Percentiles rank a stretch among this genome's conserved stretches.
phyloP scores from a whole-genome alignment of 2,113 vertebrate genomes.

The Pithys albifrons region DNA sequence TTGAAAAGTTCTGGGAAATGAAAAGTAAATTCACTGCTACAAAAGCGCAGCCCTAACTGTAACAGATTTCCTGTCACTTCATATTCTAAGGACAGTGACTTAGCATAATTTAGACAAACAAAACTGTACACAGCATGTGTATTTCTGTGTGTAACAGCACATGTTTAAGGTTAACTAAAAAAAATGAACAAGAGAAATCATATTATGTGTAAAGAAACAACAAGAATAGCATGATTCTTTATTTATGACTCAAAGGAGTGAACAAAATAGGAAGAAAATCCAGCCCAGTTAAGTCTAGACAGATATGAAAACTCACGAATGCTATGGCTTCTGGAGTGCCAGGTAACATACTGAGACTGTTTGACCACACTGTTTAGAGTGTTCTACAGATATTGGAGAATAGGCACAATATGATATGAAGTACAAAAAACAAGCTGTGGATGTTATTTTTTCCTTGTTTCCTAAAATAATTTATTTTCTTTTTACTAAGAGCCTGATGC shows the following conservation, averaged over 20 bases:
- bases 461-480: not conserved
- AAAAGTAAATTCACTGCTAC: not conserved
- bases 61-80: not conserved
- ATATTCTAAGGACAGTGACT: not conserved
- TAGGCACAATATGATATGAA: not conserved
- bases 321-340: not conserved
- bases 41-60: not conserved
- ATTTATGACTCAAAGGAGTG: not conserved
- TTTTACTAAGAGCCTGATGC: not conserved
- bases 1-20: not conserved
- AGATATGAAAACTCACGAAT: not conserved
- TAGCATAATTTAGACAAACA: not conserved
- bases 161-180: not conserved
- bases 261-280: not conserved
- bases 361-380: not conserved
- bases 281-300: not conserved
- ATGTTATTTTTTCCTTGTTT: not conserved
- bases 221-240: not conserved
- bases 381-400: not conserved
- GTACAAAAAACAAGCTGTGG: not conserved
- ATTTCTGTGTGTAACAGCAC: not conserved
- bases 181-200: not conserved
- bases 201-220: not conserved
- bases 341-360: not conserved
- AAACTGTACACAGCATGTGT: not conserved